Evolutionary conservation across 2,113 vertebrate genomes (phyloP).

Genomic region (Chloropsis hardwickii): DNA sequence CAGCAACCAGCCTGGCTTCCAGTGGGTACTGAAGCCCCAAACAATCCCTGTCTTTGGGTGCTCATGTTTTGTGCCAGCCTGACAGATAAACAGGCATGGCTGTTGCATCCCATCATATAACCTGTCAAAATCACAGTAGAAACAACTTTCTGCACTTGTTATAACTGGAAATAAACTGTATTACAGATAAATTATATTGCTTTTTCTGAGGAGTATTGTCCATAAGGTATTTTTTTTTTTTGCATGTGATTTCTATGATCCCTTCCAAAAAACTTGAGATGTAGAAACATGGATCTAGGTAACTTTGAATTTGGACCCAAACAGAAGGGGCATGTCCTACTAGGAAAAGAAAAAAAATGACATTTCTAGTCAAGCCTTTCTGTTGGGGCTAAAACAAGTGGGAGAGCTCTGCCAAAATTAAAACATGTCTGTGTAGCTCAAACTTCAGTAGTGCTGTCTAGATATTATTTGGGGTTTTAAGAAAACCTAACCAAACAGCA

Average conservation of each 20-base stretch:
- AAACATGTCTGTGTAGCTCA: neutral
- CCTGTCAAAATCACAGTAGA: neutral
- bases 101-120: neutral
- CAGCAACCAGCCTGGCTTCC: neutral
- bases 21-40: neutral
- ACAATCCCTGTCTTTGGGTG: too few relatives aligned
- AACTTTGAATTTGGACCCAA: neutral
- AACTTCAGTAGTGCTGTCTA: neutral
- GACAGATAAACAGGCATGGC: neutral
- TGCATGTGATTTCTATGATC: neutral
- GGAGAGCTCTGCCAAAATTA: neutral
- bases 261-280: neutral
- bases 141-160: neutral
- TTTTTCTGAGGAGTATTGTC: neutral
- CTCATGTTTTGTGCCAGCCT: neutral
- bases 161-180: neutral
- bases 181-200: neutral
- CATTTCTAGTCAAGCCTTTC: neutral
- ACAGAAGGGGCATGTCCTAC: neutral
- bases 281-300: neutral
- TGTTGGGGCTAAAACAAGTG: neutral
- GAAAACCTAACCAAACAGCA: neutral
- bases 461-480: neutral
- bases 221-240: neutral
- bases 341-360: neutral